Evolutionary conservation across 2,113 vertebrate species (phyloP), one percentile per base, ranked within the genome.

Genomic region (Zonotrichia leucophrys): DNA sequence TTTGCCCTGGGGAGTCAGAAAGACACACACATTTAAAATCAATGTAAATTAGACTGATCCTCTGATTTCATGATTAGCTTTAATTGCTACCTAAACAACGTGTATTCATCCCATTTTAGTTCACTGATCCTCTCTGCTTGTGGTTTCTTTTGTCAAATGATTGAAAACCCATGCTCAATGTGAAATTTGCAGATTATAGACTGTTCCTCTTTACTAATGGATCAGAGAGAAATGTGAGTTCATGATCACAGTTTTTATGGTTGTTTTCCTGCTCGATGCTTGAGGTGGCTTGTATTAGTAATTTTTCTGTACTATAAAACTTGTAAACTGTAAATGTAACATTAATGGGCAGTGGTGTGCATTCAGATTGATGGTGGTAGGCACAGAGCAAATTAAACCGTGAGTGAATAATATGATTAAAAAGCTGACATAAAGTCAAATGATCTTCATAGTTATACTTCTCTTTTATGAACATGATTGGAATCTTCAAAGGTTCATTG

Each of bases 361-460:
- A 81, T 75, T 94, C 64, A 93, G 55, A 60, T 68, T 90, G 76
- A 94, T 70, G 49, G 30, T 70, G n/a, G 21, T 83, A 86, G 42
- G 69, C 70, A 41, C 56, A 86, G 82, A 88, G 72, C 85, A 92
- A 93, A 93, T 92, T 96, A 93, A 96, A 93, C 67, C 37, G 31
- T 64, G 80, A 81, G 44, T 53, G 64, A 94, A 91, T 90, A 78
- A 31, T 86, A n/a, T 93, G 90, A 96, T 96, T 94, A 88, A 94
- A 95, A 90, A 94, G 52, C 47, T 83, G 68, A 81, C 72, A 93
- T 93, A 90, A 96, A 95, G 60, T 88, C 78, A 95, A 93, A 95
- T 92, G 47, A 78, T 83, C 59, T 86, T 81, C 72, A 59, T 89
- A 92, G 66, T 67, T 52, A 55, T 72, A 72, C 74, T 96, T 95